Percentiles rank a stretch among this genome's conserved stretches.
Evolutionary conservation across 2,888 invertebrate species (phyloP).

Genomic region (Nomada fabriciana): DNA sequence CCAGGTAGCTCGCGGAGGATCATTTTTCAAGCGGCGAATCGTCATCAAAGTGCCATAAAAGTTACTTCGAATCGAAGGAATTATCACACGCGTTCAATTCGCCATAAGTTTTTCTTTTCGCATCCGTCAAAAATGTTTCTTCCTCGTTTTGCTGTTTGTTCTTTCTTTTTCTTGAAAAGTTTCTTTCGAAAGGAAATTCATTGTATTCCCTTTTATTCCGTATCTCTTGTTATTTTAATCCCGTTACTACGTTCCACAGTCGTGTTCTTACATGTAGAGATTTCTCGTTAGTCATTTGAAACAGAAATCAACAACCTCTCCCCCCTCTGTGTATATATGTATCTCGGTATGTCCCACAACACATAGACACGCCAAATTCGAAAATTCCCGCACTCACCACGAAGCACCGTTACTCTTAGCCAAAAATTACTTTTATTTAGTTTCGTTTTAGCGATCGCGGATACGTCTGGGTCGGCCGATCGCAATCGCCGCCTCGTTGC

Average conservation of each 20-base stretch:
- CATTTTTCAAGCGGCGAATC: constrained; percentile 26
- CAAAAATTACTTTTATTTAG: constrained; percentile 84
- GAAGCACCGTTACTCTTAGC: constrained; percentile 82
- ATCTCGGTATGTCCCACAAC: constrained; percentile 7
- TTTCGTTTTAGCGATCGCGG: constrained; percentile 69
- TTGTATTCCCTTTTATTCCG: neutral
- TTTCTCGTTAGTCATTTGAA: constrained; percentile 54
- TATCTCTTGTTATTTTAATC: neutral
- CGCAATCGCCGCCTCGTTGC: constrained; percentile 6
- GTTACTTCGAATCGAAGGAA: constrained; percentile 38
- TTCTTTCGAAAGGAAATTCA: neutral
- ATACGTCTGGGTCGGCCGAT: constrained; percentile 42
- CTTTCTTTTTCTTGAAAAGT: neutral
- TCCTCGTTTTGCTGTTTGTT: neutral
- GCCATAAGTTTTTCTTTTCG: neutral
- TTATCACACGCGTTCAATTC: constrained; percentile 24
- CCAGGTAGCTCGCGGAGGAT: neutral
- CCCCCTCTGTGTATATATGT: constrained; percentile 46
- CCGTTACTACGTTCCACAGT: constrained; percentile 55
- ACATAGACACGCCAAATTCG: constrained; percentile 49
- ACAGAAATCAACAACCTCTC: constrained; percentile 13
- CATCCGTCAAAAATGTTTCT: neutral
- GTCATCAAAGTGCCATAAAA: constrained; percentile 53
- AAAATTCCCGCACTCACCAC: constrained; percentile 63
- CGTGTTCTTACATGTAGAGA: constrained; percentile 48